These are phyloP conservation scores for Thomomys bottae DNA, from an alignment of 2,113 vertebrate species.

Conservation along the genomic window DNA sequence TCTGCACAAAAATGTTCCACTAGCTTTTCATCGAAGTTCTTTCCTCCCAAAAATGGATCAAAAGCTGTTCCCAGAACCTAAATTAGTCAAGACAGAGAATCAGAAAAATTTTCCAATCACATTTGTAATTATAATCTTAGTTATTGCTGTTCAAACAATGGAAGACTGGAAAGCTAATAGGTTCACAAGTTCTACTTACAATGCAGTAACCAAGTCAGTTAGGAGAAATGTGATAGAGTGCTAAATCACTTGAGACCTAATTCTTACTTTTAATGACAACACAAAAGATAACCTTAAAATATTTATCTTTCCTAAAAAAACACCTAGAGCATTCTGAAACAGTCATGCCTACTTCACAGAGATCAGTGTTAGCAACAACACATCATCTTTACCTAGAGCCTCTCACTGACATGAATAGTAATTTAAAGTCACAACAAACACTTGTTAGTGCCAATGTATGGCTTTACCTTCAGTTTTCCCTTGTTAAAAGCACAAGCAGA, in stretches of 20 bases:
- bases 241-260: background rate
- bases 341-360: background rate
- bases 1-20: conserved; percentile 89
- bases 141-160: background rate
- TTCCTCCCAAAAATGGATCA: conserved; percentile 90
- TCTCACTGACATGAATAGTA: background rate
- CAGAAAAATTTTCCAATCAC: conserved; percentile 43
- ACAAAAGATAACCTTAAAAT: background rate
- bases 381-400: background rate
- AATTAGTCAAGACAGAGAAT: conserved; percentile 57
- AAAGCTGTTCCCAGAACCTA: conserved; percentile 90
- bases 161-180: background rate
- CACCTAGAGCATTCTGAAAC: background rate
- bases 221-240: background rate
- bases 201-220: background rate
- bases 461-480: conserved; percentile 87
- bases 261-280: background rate
- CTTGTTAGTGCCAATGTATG: background rate
- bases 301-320: background rate
- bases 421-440: background rate
- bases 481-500: conserved; percentile 90
- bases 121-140: background rate
- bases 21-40: conserved; percentile 89
- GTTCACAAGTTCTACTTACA: background rate
- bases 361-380: background rate